These are phyloP conservation scores for Aurelia aurita complex sp. Pacific DNA, from an alignment of 30 jellyfish, hydroid and myxozoan genomes.

Conservation along the genomic window DNA sequence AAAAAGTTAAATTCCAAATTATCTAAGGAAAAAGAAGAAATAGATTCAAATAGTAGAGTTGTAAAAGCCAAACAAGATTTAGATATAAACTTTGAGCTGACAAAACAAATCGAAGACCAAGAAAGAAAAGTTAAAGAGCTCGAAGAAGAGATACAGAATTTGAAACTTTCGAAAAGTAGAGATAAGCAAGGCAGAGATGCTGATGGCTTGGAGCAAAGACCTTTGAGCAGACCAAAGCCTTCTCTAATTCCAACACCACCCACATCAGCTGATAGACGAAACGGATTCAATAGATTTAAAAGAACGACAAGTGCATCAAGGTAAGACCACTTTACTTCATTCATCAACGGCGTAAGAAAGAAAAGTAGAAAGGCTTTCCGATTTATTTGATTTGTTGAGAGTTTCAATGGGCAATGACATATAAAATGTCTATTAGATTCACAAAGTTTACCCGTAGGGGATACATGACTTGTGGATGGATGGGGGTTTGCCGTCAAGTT, in stretches of 20 bases:
- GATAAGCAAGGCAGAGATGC: neutral
- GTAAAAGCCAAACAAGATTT: constrained; percentile 58
- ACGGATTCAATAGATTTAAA: constrained; percentile 43
- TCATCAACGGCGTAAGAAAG: too few species aligned
- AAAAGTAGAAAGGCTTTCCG: too few species aligned
- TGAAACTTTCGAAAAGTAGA: constrained; percentile 38
- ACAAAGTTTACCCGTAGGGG: too few species aligned
- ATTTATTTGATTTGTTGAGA: too few species aligned
- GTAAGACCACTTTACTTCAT: neutral
- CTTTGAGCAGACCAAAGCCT: constrained; percentile 31
- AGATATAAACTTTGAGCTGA: constrained; percentile 61
- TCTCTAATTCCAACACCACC: constrained; percentile 89
- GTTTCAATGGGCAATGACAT: too few species aligned
- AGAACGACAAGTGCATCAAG: constrained; percentile 53
- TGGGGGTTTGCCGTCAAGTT: too few species aligned
- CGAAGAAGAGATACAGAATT: constrained; percentile 73
- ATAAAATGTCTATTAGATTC: too few species aligned
- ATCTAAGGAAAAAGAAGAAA: constrained; percentile 45
- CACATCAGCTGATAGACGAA: constrained; percentile 53
- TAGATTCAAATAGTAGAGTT: constrained; percentile 55
- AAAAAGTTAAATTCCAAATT: constrained; percentile 63
- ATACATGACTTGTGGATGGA: too few species aligned
- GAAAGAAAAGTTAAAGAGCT: constrained; percentile 74
- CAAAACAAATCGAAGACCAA: constrained; percentile 74
- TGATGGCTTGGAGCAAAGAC: constrained; percentile 31